Conservation (phyloP, 1,140 invertebrate genomes). For the Cydia splendana region DNA sequence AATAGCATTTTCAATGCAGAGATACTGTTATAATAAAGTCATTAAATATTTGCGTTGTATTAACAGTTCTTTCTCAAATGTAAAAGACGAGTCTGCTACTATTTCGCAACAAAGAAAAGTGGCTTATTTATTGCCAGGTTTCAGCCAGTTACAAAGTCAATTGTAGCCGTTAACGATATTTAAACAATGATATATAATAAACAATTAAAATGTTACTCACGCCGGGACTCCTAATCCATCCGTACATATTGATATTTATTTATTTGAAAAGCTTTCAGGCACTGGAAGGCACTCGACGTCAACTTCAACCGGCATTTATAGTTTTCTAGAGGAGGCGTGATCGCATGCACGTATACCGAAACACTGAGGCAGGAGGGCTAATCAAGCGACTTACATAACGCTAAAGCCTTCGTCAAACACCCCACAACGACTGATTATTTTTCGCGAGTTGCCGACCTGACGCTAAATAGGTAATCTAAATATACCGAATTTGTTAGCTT, state of each 20-base stretch:
- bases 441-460: conserved; percentile 40
- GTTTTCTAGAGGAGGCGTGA: conserved; percentile 20
- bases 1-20: too few species aligned
- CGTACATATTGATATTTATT: conserved; percentile 30
- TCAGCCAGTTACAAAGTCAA: not conserved
- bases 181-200: conserved; percentile 15
- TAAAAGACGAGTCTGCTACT: too few species aligned
- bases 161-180: not conserved
- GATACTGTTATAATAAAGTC: not conserved
- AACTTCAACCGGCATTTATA: conserved; percentile 19
- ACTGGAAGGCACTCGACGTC: conserved; percentile 17
- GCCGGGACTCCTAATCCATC: conserved; percentile 20
- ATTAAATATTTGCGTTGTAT: too few species aligned
- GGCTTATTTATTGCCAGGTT: not conserved
- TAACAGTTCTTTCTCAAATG: too few species aligned
- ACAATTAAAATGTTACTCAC: conserved; percentile 13
- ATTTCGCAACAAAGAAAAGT: too few species aligned
- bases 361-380: conserved; percentile 46
- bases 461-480: conserved; percentile 29
- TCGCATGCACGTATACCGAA: conserved; percentile 42
- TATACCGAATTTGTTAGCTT: conserved; percentile 28
- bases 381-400: conserved; percentile 31
- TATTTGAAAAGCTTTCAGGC: conserved; percentile 29
- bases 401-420: conserved; percentile 49
- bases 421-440: conserved; percentile 42